Evolutionary conservation across 37 sponge, comb jelly and placozoan genomes (phyloP), one percentile per base, ranked within the genome.

Genomic region (Spongia lamella): DNA sequence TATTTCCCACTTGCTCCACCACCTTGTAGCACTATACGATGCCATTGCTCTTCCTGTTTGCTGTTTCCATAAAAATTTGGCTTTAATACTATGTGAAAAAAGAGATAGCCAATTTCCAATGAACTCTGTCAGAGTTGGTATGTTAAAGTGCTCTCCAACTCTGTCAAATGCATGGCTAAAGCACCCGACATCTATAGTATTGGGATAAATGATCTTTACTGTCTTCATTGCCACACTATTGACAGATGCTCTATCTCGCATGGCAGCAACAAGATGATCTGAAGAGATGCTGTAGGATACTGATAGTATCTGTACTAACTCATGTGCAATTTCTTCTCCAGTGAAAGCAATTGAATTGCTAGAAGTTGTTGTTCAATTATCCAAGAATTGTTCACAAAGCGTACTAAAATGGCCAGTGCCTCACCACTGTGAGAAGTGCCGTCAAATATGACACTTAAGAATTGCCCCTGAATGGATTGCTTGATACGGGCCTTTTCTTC

Each of bases 361-460:
- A 43, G 47, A 43, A 43, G 47, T 43, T 43, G 47, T 43, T 43
- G 47, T 43, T 43, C 47, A 43, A 43, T 9, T 43, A 43, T 43
- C 47, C 47, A 43, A 43, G 47, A 43, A 43, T 43, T 43, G 47
- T 43, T 43, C 47, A 43, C 47, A 43, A 43, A 43, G 30, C 37
- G 36, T 25, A 73, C 59, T 50, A 73, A 36, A 20, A 73, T 57
- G 14, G 80, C 71, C 58, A 79, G 16, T 25, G 80, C 80, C 52
- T 78, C 80, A 79, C 80, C 80, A 19, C 72, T 56, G 7, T 73
- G 53, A 9, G 82, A 79, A 25, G 82, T 65, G 33, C 83, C 70
- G 75, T 76, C 76, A 51, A 61, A 38, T 62, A 77, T 60, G 38
- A 68, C 38, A 1, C 31, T 47, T 34, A 78, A 38, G 66, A 66